phyloP scores from a whole-genome alignment of 2,888 invertebrate genomes.

The Laspeyria flexula region DNA sequence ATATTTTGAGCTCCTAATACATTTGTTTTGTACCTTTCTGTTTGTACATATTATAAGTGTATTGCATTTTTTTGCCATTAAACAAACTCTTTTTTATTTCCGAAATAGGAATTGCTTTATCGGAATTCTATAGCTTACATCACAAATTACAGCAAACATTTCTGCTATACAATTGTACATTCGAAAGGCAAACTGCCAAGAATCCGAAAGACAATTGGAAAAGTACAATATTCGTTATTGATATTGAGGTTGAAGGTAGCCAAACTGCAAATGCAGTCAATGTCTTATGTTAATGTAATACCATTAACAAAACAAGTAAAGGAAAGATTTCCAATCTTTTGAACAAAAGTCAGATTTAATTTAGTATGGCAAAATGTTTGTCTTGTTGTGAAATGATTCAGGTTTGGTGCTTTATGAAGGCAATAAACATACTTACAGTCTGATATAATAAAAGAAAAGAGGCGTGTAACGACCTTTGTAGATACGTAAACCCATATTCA shows the following conservation, averaged over 20 bases:
- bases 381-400: neutral
- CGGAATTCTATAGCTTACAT: neutral
- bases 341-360: neutral
- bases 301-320: constrained; percentile 5
- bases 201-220: constrained; percentile 24
- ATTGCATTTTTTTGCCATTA: too few species aligned
- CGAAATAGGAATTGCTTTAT: neutral
- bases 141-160: constrained; percentile 1
- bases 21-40: too few species aligned
- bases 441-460: neutral
- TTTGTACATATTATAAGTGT: too few species aligned
- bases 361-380: neutral
- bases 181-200: constrained; percentile 31
- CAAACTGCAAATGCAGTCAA: constrained; percentile 22
- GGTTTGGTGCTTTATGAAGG: neutral
- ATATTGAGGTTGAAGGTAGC: constrained; percentile 26
- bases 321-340: neutral
- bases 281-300: constrained; percentile 27
- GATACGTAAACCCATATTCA: too few species aligned
- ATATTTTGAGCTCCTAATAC: too few species aligned
- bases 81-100: too few species aligned
- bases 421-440: neutral
- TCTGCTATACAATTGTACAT: neutral
- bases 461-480: too few species aligned
- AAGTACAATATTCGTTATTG: constrained; percentile 27